Percentiles rank a stretch among this genome's conserved stretches.
phyloP scores from a whole-genome alignment of 2,113 vertebrate genomes.

The Ibidorhyncha struthersii region DNA sequence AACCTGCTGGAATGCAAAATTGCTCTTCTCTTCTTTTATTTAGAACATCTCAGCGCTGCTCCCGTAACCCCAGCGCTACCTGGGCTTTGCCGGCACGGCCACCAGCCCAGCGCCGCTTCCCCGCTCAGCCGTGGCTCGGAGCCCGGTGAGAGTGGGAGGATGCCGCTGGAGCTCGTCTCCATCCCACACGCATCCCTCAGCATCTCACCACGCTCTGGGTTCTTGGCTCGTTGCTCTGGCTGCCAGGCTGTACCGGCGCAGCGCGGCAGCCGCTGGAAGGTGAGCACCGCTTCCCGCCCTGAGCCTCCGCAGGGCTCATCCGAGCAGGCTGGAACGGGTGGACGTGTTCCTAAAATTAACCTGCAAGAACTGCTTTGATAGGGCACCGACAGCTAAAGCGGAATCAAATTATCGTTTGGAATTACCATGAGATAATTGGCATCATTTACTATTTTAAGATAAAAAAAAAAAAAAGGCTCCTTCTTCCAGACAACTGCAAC shows the following conservation, averaged over 20 bases:
- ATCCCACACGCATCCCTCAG: background rate
- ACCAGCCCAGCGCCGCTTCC: background rate
- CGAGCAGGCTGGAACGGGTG: background rate
- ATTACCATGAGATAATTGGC: slow-evolving; percentile 41
- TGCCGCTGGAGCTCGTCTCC: background rate
- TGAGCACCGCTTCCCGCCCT: background rate
- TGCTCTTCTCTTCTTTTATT: background rate
- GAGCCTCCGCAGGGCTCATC: background rate
- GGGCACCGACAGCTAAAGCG: background rate
- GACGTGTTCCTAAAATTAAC: slow-evolving; percentile 38
- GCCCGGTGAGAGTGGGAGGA: background rate
- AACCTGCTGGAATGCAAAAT: background rate
- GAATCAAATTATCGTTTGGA: slow-evolving; percentile 5
- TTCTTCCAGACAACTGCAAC: slow-evolving; percentile 20
- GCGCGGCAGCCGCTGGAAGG: background rate
- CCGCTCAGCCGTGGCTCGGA: background rate
- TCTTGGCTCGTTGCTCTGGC: background rate
- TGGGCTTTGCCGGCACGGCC: background rate
- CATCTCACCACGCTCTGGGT: background rate
- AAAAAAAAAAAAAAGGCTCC: background rate
- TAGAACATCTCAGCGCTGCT: background rate
- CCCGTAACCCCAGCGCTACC: background rate
- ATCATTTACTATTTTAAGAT: slow-evolving; percentile 59
- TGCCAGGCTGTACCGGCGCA: too few species aligned
- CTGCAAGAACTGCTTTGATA: background rate